phyloP scores from a whole-genome alignment of 2,113 vertebrate species.

The Tupaia tana region DNA sequence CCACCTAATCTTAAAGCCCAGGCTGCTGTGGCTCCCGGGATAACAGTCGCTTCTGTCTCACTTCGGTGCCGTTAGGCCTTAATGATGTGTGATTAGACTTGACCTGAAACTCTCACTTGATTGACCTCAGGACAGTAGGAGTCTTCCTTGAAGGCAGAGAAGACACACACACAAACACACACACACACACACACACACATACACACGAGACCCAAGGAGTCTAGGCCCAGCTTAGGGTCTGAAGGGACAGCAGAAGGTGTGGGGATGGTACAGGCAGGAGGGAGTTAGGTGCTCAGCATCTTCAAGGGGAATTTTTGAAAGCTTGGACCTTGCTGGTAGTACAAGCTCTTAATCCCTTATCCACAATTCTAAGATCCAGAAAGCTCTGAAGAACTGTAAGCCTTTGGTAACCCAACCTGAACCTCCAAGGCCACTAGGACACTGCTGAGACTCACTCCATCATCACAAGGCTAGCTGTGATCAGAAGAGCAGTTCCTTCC shows the following conservation, averaged over 20 bases:
- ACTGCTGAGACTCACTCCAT: neutral
- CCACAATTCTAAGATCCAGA: neutral
- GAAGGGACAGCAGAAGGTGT: neutral
- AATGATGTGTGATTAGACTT: constrained; percentile 22
- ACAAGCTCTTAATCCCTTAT: neutral
- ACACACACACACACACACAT: neutral
- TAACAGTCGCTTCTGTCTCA: constrained; percentile 28
- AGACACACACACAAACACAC: neutral
- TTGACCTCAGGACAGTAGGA: neutral
- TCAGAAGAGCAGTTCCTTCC: neutral
- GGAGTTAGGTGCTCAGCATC: neutral
- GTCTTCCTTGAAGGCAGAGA: neutral
- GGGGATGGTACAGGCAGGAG: neutral
- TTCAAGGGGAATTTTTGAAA: neutral
- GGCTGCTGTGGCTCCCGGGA: neutral
- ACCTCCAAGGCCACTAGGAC: neutral
- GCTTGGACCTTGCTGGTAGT: neutral
- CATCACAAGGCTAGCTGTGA: neutral
- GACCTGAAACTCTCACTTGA: neutral
- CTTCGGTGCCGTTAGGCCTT: neutral
- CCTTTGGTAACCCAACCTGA: neutral
- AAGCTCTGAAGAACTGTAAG: neutral
- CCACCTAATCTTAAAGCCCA: neutral
- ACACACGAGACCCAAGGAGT: neutral
- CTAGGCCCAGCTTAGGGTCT: neutral